phyloP scores from a whole-genome alignment of 2,113 vertebrate species.

The Camelus bactrianus region DNA sequence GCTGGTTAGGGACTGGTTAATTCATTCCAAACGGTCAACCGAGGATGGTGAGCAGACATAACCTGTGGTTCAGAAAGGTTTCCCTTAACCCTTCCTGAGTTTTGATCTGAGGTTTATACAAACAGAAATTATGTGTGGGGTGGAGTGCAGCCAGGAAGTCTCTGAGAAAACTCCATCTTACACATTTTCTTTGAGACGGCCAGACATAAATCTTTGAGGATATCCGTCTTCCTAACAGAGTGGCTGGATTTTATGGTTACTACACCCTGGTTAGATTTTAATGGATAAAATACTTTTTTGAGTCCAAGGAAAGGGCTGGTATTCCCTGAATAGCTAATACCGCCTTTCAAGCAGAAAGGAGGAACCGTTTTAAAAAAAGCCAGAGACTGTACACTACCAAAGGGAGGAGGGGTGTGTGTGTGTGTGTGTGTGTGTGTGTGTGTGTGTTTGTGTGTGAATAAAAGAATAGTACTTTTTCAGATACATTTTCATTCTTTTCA shows the following conservation, averaged over 20 bases:
- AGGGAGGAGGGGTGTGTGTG: neutral
- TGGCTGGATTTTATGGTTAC: slow-evolving; percentile 81
- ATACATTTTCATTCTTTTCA: neutral
- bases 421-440: neutral
- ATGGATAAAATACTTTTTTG: slow-evolving; percentile 78
- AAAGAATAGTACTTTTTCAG: neutral
- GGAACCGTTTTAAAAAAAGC: slow-evolving; percentile 50
- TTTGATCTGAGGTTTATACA: slow-evolving; percentile 79
- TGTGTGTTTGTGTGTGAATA: neutral
- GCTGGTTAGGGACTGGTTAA: slow-evolving; percentile 70
- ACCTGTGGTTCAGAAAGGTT: slow-evolving; percentile 74
- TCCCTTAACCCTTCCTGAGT: slow-evolving; percentile 81
- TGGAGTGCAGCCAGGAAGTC: slow-evolving; percentile 79
- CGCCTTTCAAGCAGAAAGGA: slow-evolving; percentile 66
- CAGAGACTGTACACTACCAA: neutral
- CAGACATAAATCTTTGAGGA: slow-evolving; percentile 84
- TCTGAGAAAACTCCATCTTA: slow-evolving; percentile 84
- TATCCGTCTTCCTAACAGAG: slow-evolving; percentile 82
- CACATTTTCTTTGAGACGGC: slow-evolving; percentile 81
- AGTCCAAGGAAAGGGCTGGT: slow-evolving; percentile 73
- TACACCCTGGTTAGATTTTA: slow-evolving; percentile 82
- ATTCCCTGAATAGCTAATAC: slow-evolving; percentile 71
- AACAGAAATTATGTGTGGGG: slow-evolving; percentile 80
- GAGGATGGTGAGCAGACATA: slow-evolving; percentile 65
- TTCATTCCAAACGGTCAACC: slow-evolving; percentile 76